Base-by-base conservation (phyloP, 2,888 invertebrate genomes). In the Cantharis nigra region DNA sequence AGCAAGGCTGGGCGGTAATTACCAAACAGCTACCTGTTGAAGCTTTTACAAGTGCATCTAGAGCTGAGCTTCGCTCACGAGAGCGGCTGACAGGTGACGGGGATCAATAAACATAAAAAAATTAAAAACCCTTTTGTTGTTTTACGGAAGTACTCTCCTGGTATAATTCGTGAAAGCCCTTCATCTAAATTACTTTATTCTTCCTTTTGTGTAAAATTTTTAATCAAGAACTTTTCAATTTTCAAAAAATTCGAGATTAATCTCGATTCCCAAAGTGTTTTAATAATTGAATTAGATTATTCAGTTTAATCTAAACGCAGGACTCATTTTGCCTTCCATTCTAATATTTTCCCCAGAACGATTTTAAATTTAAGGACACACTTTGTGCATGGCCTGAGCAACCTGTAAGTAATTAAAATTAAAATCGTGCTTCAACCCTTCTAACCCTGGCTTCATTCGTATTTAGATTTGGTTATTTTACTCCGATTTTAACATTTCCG, bases 341-440 rank as follows among this genome's bases (percentile, higher is more conserved):
- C 71, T 74, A 70, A 77, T 77, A 77, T 77, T 77, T 77, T 74
- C 72, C 74, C 72, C 23, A 70, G 71, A 72, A 72, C 78, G 64
- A 70, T 78, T 78, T 78, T 78, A 78, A 75, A 78, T 78, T 78
- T 75, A 75, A 78, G 75, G 72, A 64, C 69, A 63, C 77, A 70
- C 77, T 75, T 78, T 78, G 75, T 78, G 75, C 78, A 49, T 75
- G 69, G 70, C 75, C 78, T 72, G 69, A 75, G 75, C 75, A 75
- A 78, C 78, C 78, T 78, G 75, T 75, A 73, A 75, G 72, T 78
- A 78, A 75, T 78, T 78, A 78, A 78, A 78, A 78, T 78, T 78
- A 75, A 73, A 78, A 75, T 72, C 73, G 69, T 73, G 26, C 70
- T 63, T 62, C 20, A 72, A 67, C 65, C 76, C 76, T 72, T 72